These are phyloP conservation scores for Trachymyrmex septentrionalis DNA, from an alignment of 1,140 invertebrate genomes.

Conservation along the genomic window DNA sequence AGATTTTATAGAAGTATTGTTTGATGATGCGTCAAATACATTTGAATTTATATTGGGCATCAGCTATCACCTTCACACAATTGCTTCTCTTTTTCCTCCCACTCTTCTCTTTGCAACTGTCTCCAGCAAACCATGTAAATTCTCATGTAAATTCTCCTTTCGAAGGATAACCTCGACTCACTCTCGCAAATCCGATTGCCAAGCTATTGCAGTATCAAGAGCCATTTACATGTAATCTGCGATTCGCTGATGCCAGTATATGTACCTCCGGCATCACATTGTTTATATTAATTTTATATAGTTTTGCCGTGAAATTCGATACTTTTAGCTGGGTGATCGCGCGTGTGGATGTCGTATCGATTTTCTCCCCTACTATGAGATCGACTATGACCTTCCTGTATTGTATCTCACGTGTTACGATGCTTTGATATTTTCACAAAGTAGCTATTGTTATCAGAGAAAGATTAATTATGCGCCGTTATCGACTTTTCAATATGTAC, in stretches of 20 bases:
- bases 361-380: not conserved
- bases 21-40: slow-evolving; percentile 63
- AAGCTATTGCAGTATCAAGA: slow-evolving; percentile 69
- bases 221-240: slow-evolving; percentile 71
- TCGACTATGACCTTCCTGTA: slow-evolving; percentile 12
- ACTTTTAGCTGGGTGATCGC: not conserved
- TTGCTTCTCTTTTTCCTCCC: slow-evolving; percentile 1
- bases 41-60: slow-evolving; percentile 59
- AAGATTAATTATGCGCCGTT: not conserved
- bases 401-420: not conserved
- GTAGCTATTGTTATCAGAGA: not conserved
- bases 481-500: not conserved
- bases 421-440: slow-evolving; percentile 4
- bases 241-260: slow-evolving; percentile 54
- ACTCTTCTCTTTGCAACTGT: slow-evolving; percentile 19
- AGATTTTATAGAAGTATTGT: slow-evolving; percentile 37
- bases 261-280: slow-evolving; percentile 11
- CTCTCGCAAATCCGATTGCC: slow-evolving; percentile 72
- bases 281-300: slow-evolving; percentile 68
- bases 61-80: slow-evolving; percentile 42
- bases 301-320: slow-evolving; percentile 22
- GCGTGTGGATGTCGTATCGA: slow-evolving; percentile 9
- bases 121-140: slow-evolving; percentile 69
- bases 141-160: slow-evolving; percentile 76
- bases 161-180: slow-evolving; percentile 71